A percentile compares a stretch with the other conserved stretches of the same genome.
phyloP scores from a whole-genome alignment of 1,140 invertebrate genomes.

The Gonioctena quinquepunctata region DNA sequence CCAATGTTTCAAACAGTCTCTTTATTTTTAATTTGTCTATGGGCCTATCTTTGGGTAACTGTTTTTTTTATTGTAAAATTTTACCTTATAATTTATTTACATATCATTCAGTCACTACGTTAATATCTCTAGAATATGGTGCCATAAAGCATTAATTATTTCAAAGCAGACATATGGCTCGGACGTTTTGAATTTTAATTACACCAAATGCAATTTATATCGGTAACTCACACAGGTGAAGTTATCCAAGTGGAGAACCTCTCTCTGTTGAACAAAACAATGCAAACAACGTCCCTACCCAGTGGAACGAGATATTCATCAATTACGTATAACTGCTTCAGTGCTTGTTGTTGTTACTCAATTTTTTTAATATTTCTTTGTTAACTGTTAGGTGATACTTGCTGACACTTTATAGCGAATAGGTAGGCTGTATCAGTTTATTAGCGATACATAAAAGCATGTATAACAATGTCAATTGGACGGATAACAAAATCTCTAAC shows the following conservation, averaged over 20 bases:
- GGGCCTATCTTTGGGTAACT: too few relatives aligned
- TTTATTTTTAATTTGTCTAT: too few relatives aligned
- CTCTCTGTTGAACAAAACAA: constrained; percentile 1
- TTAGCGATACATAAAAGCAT: not conserved
- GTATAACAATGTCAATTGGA: too few relatives aligned
- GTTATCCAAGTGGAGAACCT: constrained; percentile 23
- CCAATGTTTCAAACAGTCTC: too few relatives aligned
- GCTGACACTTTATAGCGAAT: not conserved
- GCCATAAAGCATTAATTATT: not conserved
- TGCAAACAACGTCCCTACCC: not conserved
- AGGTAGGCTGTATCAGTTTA: not conserved
- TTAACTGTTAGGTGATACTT: not conserved
- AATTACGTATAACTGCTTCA: not conserved
- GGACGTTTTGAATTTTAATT: constrained; percentile 14
- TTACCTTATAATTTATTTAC: too few relatives aligned
- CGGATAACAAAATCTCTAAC: too few relatives aligned
- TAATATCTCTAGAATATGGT: not conserved
- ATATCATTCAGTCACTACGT: too few relatives aligned
- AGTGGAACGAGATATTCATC: not conserved
- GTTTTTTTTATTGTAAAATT: too few relatives aligned
- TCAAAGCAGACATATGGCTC: constrained; percentile 12
- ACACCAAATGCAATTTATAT: not conserved
- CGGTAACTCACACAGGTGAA: constrained; percentile 28
- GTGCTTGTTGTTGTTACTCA: not conserved
- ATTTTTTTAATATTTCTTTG: not conserved